phyloP scores from a whole-genome alignment of 2,797 vertebrate genomes.

The Pantherophis alleghaniensis region DNA sequence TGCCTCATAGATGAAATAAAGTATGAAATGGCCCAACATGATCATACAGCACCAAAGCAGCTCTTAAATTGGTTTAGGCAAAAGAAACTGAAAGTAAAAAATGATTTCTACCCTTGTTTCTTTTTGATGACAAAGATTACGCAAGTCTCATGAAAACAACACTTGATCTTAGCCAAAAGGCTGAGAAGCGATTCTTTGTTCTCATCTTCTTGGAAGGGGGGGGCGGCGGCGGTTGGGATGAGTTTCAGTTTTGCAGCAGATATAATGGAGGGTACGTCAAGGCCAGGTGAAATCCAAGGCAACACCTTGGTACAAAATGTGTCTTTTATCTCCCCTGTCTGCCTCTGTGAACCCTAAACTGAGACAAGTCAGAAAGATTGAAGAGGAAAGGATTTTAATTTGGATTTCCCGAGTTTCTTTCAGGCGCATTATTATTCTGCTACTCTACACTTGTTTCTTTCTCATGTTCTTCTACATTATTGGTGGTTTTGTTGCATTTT shows the following conservation, averaged over 20 bases:
- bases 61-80: not conserved
- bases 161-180: no score
- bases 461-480: no score
- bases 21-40: not conserved
- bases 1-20: not conserved
- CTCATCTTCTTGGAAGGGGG: not conserved
- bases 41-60: not conserved
- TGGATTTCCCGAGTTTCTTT: not conserved
- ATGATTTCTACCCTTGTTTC: not conserved
- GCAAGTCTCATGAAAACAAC: not conserved
- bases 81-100: not conserved
- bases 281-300: no score
- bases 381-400: not conserved
- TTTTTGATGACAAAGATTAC: not conserved
- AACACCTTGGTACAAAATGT: not conserved
- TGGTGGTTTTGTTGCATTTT: not conserved
- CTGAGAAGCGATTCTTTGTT: no score
- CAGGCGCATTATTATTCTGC: accelerated
- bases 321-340: not conserved
- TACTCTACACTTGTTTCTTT: not conserved
- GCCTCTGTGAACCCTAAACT: not conserved
- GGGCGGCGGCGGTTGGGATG: not conserved
- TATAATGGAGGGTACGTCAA: not conserved
- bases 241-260: not conserved
- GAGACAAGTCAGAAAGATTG: not conserved